A percentile compares a stretch with the other conserved stretches of the same genome.
Evolutionary conservation across 1,140 invertebrate species (phyloP).

Genomic region (Grapholita molesta): DNA sequence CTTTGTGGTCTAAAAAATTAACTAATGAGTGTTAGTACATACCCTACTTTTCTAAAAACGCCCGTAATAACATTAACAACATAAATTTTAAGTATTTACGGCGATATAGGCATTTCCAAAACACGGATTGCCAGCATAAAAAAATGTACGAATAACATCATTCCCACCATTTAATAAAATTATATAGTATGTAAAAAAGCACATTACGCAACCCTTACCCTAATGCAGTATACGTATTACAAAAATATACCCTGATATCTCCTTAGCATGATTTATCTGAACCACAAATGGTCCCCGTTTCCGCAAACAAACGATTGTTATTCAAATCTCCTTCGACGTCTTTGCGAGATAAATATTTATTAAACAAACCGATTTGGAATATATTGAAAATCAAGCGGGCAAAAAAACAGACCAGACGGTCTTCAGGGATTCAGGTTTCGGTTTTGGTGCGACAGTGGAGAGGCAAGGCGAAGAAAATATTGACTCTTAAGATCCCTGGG

Average conservation of each 20-base stretch:
- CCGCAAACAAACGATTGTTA: conserved; percentile 21
- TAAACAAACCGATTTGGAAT: not conserved
- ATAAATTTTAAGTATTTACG: no score
- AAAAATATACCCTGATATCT: not conserved
- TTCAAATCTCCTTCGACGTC: conserved; percentile 19
- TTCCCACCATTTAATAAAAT: no score
- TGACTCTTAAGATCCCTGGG: not conserved
- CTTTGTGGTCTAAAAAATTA: no score
- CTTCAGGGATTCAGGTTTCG: not conserved
- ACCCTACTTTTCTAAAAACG: no score
- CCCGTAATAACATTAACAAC: no score
- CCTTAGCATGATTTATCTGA: conserved; percentile 18
- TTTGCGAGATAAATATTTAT: not conserved
- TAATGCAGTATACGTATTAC: not conserved
- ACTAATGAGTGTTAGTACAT: no score
- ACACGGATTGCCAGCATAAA: no score
- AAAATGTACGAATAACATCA: no score
- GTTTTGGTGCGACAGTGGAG: not conserved
- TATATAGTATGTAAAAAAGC: no score
- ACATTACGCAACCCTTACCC: not conserved
- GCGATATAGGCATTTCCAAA: no score
- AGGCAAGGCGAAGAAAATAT: not conserved
- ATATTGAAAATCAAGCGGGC: not conserved
- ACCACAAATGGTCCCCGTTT: not conserved
- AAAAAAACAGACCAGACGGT: not conserved